Base-by-base conservation (phyloP, 2,797 vertebrate genomes). In the Falco biarmicus region DNA sequence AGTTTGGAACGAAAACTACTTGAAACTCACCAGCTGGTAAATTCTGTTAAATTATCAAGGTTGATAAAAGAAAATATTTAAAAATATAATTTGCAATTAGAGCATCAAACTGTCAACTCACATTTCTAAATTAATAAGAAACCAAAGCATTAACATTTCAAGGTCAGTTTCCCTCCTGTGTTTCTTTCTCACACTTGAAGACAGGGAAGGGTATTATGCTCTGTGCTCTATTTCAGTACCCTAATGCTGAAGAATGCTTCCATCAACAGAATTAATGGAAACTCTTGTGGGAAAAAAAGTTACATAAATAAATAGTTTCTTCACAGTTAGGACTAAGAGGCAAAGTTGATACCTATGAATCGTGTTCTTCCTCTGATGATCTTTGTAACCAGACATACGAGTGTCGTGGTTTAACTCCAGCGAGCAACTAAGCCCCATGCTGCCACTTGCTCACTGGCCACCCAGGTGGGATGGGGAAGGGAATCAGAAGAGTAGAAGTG, bases 21-120 rank as follows among this genome's bases (percentile, higher is more conserved):
- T 61, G 31, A 88, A 91, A 93, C 37, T 81, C 88, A 61, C 82
- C 86, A 97, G 76, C 81, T 91, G 91, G 77, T 53, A 91, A 89
- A 93, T 88, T 91, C 70, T 78, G 57, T 48, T 88, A 84, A 82
- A 95, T 95, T 88, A 89, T 53, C 54, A 60, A 81, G 63, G 66
- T 82, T 80, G 75, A 77, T 73, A 86, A 76, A 95, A 85, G 68
- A 87, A 93, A 93, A 81, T 88, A 85, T 80, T 94, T 73, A 2
- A 71, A 96, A 83, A 93, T 53, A 86, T 77, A 76, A 96, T 86
- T 89, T 95, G 73, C 61, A 96, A 94, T 92, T 95, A 93, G 50
- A 78, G 47, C 69, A 89, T 76, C 78, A 69, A 94, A 85, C 78
- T 89, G 90, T 50, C 81, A 94, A 37, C 70, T 82, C 47, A 26